Evolutionary conservation across 2,797 vertebrate genomes (phyloP), one percentile per base, ranked within the genome.

Genomic region (Phyllotis vaccarum): DNA sequence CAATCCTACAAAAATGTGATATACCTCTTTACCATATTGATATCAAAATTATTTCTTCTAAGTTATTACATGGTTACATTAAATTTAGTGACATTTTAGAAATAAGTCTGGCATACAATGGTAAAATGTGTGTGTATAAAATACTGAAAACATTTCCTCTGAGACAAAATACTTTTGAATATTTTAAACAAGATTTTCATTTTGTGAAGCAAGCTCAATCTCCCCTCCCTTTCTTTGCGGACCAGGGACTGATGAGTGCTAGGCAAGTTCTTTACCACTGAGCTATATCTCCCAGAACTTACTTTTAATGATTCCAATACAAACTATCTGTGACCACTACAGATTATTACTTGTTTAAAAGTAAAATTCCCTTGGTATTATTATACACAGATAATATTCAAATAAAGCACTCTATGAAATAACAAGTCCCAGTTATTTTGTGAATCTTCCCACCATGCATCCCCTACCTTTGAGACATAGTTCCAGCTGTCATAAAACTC

Each of bases 1-100:
- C 81, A 91, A 87, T 89, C 64, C 46, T 87, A 81, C 29, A 85
- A 90, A 90, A 96, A 95, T 96, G 52, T 60, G 60, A 93, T 60
- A 7, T 60, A 91, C 3, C 78, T 93, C 70, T 56, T 34, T n/a
- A 76, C 46, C 52, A 93, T 70, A 82, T 88, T 89, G 83, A 85
- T 76, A 37, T 56, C 87, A n/a, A 85, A 94, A 31, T 56, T 34
- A 54, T 40, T 78, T 58, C 58, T 64, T 64, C 56, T 83, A 93
- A 83, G 10, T 83, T 93, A 87, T 40, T 80, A 93, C 16, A 79
- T n/a, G 34, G 56, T 21, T 91, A 87, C 60, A 66, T 64, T 56
- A 94, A 16, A 76, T 76, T 66, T 81, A 87, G 72, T 24, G 24
- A 34, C 72, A 89, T 89, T 37, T 78, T 62, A 93, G 49, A 94